Base-by-base conservation (phyloP, 64 coral and sea anemone genomes). In the Porites australiensis region DNA sequence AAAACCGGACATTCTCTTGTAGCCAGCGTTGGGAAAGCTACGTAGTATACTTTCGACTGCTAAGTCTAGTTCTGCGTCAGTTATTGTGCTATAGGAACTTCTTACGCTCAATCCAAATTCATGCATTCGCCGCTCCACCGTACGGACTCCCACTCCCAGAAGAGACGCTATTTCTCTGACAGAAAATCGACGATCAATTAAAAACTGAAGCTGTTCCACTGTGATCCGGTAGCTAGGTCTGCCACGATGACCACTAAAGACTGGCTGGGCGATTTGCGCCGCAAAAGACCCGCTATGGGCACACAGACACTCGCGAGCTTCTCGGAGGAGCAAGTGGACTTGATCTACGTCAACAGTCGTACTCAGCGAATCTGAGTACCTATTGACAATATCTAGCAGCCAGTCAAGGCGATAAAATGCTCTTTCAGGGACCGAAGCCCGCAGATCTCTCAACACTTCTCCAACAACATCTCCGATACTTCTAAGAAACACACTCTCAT, bases 1-100 rank as follows among this genome's bases (percentile, higher is more conserved):
- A 50, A 81, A 81, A 54, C 51, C 83, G 4, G 65, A 68, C 81
- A 84, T 84, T 64, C 37, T 84, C 81, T 84, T 84, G 18, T 84
- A 84, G 15, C 57, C 81, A 84, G 81, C 44, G 58, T 84, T 84
- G 22, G 81, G 81, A 37, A 84, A 84, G 49, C 60, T 83, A 65
- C 15, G 37, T 66, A 84, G 20, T 6, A 84, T 84, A 84, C 8
- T 67, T n/a, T 67, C 54, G 64, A 84, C 81, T 47, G 22, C 81
- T 62, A 59, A 66, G 81, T 84, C 81, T 67, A 84, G 61, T 70
- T 86, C 64, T 50, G 64, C 64, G 64, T 86, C 82, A 37, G 19
- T 83, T 83, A 64, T 83, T 44, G 19, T 45, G 79, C 79, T 83
- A 27, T 83, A 64, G 79, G 52, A 22, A 18, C 79, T 61, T 83